phyloP scores from a whole-genome alignment of 2,113 vertebrate species.

The Strigops habroptila region DNA sequence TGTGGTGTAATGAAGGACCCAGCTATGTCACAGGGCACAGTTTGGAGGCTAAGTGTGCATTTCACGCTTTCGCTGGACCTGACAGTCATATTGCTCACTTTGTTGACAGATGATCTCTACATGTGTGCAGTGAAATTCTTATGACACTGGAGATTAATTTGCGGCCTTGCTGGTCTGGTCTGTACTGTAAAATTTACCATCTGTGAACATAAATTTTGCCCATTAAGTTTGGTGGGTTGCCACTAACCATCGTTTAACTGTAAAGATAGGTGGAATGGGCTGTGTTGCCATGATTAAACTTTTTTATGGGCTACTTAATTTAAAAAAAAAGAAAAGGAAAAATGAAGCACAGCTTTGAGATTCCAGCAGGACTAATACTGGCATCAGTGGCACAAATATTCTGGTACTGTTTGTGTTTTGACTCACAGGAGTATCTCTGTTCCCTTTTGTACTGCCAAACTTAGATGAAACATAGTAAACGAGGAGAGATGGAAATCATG shows the following conservation, averaged over 20 bases:
- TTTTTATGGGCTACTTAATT: not conserved
- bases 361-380: not conserved
- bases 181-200: not conserved
- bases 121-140: not conserved
- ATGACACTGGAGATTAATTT: constrained; percentile 1
- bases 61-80: not conserved
- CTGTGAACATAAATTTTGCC: not conserved
- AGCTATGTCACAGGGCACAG: not conserved
- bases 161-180: not conserved
- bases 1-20: not conserved
- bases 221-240: not conserved
- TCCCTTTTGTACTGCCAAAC: not conserved
- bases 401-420: not conserved
- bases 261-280: not conserved
- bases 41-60: not conserved
- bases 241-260: not conserved
- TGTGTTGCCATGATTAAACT: not conserved
- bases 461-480: not conserved
- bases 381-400: not conserved
- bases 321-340: not conserved
- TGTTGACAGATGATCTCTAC: not conserved
- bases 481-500: not conserved
- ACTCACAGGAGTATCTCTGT: not conserved
- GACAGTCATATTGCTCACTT: not conserved
- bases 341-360: not conserved